These are phyloP conservation scores for Polypterus bichir DNA, from an alignment of 2,113 vertebrate species.

Conservation along the genomic window DNA sequence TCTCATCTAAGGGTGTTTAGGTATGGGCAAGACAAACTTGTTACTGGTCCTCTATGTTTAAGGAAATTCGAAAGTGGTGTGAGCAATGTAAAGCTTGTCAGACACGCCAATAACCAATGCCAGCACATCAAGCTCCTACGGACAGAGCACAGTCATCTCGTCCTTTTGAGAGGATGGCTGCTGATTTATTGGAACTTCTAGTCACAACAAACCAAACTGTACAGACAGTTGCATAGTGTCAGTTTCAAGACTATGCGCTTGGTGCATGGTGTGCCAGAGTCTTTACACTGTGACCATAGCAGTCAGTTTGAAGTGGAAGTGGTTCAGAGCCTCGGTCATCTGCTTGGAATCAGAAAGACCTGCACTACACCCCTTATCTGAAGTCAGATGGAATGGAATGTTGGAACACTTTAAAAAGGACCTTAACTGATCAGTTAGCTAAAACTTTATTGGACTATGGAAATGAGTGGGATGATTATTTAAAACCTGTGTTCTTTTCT, in stretches of 20 bases:
- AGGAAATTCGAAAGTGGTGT: constrained; percentile 14
- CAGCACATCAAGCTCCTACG: constrained; percentile 2
- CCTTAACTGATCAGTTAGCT: constrained; percentile 14
- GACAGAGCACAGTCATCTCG: background rate
- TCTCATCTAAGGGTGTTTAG: background rate
- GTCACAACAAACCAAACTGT: constrained; percentile 1
- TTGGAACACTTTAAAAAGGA: constrained; percentile 12
- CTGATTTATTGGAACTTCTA: background rate
- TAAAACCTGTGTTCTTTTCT: constrained; percentile 17
- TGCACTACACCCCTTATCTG: constrained; percentile 8
- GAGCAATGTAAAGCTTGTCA: constrained; percentile 9
- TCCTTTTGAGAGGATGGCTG: background rate
- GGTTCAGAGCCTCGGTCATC: constrained; percentile 8
- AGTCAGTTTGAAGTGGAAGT: constrained; percentile 9
- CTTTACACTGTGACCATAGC: constrained; percentile 4
- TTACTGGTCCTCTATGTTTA: constrained; percentile 13
- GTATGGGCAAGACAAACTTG: constrained; percentile 8
- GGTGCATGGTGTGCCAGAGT: background rate
- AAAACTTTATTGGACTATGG: constrained; percentile 12
- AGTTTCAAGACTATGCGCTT: background rate
- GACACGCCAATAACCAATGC: constrained; percentile 3
- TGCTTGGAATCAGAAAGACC: constrained; percentile 5
- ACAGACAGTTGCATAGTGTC: background rate
- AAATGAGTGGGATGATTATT: constrained; percentile 14
- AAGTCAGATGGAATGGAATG: constrained; percentile 13